Conservation (phyloP, 2,888 invertebrate genomes). For the Aelia acuminata region DNA sequence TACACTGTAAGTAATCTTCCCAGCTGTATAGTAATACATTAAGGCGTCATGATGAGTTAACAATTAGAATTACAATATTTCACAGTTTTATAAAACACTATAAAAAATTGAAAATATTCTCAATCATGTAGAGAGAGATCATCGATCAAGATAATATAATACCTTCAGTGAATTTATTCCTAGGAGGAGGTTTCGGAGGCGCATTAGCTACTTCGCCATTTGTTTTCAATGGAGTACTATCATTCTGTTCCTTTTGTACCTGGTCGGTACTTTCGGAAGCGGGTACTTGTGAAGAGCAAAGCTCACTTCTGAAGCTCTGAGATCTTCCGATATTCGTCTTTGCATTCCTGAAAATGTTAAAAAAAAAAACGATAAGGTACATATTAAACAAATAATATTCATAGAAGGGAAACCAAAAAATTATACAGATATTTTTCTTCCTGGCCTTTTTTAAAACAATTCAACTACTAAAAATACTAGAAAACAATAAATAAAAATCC, state of each 20-base stretch:
- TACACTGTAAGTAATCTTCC: no score
- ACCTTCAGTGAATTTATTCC: slow-evolving; percentile 82
- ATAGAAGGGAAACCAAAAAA: neutral
- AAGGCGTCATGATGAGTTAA: neutral
- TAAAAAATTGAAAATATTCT: neutral
- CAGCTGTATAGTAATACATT: no score
- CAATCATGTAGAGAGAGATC: neutral
- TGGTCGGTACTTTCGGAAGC: slow-evolving; percentile 14
- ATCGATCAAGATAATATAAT: neutral
- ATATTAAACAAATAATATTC: neutral
- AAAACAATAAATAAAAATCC: no score
- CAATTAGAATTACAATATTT: neutral
- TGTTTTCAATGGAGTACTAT: slow-evolving; percentile 63
- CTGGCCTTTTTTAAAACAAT: no score
- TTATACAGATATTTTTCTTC: no score
- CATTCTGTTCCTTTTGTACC: slow-evolving; percentile 51
- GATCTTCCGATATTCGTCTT: slow-evolving; percentile 66
- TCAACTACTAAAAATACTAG: no score
- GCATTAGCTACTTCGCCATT: slow-evolving; percentile 57
- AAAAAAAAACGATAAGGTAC: neutral
- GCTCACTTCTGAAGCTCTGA: slow-evolving; percentile 67
- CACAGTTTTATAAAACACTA: neutral
- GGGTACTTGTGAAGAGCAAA: slow-evolving; percentile 64
- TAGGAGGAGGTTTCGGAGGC: slow-evolving; percentile 67
- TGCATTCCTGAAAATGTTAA: slow-evolving; percentile 57